phyloP scores from a whole-genome alignment of 1,140 invertebrate species.

The Drosophila equinoxialis region DNA sequence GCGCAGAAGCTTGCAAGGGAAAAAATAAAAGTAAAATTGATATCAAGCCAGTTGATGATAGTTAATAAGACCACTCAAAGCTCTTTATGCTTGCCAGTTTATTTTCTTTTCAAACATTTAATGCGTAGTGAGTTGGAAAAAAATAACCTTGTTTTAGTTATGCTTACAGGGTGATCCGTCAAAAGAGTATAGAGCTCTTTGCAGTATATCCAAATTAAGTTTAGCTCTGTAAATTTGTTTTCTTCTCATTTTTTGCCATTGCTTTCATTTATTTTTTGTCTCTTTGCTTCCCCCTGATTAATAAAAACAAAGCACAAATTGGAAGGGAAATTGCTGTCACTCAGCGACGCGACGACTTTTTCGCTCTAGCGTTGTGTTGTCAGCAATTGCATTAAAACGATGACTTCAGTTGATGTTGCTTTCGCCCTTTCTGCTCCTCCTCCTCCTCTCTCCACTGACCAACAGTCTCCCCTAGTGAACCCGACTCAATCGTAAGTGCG shows the following conservation, averaged over 20 bases:
- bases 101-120: not conserved
- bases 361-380: constrained; percentile 38
- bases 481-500: constrained; percentile 37
- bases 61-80: not conserved
- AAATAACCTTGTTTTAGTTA: too few relatives aligned
- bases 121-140: too few relatives aligned
- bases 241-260: not conserved
- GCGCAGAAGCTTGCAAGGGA: not conserved
- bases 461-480: not conserved
- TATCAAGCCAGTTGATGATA: not conserved
- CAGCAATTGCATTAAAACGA: constrained; percentile 71
- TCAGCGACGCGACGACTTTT: constrained; percentile 39
- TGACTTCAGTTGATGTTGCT: constrained; percentile 21
- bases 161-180: not conserved
- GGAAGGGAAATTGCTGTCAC: constrained; percentile 77
- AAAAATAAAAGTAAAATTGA: not conserved
- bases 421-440: constrained; percentile 12
- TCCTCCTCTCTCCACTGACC: constrained; percentile 12
- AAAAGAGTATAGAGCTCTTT: not conserved
- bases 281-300: constrained; percentile 46
- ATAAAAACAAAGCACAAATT: constrained; percentile 73
- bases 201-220: not conserved
- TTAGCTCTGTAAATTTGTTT: not conserved
- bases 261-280: constrained; percentile 25
- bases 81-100: not conserved